Percentiles rank a stretch among this genome's conserved stretches.
Conservation (phyloP, 2,888 invertebrate species). For the Boloria selene region DNA sequence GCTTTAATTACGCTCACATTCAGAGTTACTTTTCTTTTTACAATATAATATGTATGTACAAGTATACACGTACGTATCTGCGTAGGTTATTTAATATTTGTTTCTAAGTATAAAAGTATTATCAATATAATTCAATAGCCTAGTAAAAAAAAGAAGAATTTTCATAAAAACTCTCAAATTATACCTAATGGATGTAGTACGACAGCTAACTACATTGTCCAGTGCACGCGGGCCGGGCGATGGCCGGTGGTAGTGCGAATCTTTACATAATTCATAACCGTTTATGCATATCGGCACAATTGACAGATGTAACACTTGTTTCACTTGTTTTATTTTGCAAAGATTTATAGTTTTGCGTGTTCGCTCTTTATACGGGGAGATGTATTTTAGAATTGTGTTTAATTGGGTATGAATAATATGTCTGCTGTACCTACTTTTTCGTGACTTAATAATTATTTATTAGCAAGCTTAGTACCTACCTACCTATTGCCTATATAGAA, state of each 20-base stretch:
- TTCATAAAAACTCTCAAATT: neutral
- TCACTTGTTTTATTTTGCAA: slow-evolving; percentile 41
- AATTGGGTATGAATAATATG: slow-evolving; percentile 15
- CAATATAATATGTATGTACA: neutral
- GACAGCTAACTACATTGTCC: slow-evolving; percentile 51
- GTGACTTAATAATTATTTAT: neutral
- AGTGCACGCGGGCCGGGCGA: slow-evolving; percentile 31
- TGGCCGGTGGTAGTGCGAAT: slow-evolving; percentile 51
- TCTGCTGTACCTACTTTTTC: slow-evolving; percentile 2
- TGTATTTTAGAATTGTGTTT: slow-evolving; percentile 18
- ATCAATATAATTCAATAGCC: neutral
- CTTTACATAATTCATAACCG: slow-evolving; percentile 78
- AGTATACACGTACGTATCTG: neutral
- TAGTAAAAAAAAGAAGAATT: neutral
- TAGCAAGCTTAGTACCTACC: neutral
- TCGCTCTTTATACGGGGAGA: slow-evolving; percentile 21
- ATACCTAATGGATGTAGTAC: neutral
- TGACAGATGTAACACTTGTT: slow-evolving; percentile 69
- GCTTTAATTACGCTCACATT: slow-evolving; percentile 47
- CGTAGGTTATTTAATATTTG: neutral
- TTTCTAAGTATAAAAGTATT: neutral
- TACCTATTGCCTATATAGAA: no score
- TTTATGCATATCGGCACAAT: slow-evolving; percentile 73
- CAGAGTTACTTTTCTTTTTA: slow-evolving; percentile 35
- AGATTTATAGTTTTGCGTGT: slow-evolving; percentile 38